phyloP scores from a whole-genome alignment of 2,888 invertebrate species.

The Bimastos eiseni region DNA sequence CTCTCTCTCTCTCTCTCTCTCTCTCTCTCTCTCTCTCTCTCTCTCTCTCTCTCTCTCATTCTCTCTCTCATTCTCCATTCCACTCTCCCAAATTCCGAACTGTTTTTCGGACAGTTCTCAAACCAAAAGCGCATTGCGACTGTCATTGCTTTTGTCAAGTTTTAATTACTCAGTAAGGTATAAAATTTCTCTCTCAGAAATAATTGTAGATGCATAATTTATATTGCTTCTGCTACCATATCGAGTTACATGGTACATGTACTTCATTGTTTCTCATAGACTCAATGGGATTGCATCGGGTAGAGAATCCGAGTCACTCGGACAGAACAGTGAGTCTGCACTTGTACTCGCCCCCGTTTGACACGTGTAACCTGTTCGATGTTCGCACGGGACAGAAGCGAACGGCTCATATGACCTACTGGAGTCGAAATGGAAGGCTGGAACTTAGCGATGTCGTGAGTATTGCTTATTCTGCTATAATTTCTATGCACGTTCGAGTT shows the following conservation, averaged over 20 bases:
- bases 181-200: too few species aligned
- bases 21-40: background rate
- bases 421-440: constrained; percentile 85
- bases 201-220: too few species aligned
- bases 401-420: constrained; percentile 79
- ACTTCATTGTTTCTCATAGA: constrained; percentile 1
- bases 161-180: background rate
- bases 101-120: background rate
- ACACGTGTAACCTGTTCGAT: constrained; percentile 84
- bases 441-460: constrained; percentile 56
- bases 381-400: constrained; percentile 81
- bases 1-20: too few species aligned
- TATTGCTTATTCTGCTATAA: background rate
- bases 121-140: background rate
- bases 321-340: constrained; percentile 89
- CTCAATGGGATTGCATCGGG: constrained; percentile 88
- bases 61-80: too few species aligned
- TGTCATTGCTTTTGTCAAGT: background rate
- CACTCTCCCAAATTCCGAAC: background rate
- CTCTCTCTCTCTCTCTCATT: background rate
- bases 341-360: constrained; percentile 91
- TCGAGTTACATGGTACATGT: background rate
- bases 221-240: background rate
- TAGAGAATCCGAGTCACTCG: constrained; percentile 88
- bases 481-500: background rate